A percentile compares a stretch with the other conserved stretches of the same genome.
Conservation (phyloP, 2,888 invertebrate species). For the Diloba caeruleocephala region DNA sequence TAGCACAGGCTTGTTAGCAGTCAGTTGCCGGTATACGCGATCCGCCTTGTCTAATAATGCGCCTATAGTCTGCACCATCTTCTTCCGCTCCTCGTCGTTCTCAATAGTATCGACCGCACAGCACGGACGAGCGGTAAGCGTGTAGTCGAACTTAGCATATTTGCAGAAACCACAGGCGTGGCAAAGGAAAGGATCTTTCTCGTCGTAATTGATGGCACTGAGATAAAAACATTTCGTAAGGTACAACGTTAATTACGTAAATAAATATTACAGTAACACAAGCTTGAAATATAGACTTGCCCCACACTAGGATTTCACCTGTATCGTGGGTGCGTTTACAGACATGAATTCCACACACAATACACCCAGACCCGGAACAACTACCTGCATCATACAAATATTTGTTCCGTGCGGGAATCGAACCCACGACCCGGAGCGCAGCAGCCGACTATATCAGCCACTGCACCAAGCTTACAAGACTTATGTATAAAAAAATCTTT, state of each 20-base stretch:
- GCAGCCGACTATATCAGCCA: no score
- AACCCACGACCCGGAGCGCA: no score
- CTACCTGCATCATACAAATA: no score
- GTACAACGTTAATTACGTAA: no score
- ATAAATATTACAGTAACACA: no score
- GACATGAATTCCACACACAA: no score
- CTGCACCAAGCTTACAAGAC: no score
- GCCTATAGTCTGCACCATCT: conserved; percentile 97
- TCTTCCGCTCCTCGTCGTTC: conserved; percentile 98
- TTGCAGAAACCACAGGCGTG: conserved; percentile 99
- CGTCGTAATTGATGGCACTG: conserved; percentile 99
- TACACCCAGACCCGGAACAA: no score
- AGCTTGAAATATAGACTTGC: no score
- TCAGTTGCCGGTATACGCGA: conserved; percentile 96
- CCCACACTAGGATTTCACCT: no score
- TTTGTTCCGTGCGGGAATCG: no score
- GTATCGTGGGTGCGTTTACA: no score
- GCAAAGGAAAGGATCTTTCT: conserved; percentile 99
- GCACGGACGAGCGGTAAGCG: conserved; percentile 96
- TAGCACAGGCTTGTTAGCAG: conserved; percentile 96
- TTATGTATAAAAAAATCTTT: background rate
- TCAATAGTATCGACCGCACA: conserved; percentile 99
- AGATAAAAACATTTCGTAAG: background rate
- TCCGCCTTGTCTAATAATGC: conserved; percentile 98
- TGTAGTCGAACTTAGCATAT: conserved; percentile 99